Conservation (phyloP, 2,888 invertebrate species). For the Pocota personata region DNA sequence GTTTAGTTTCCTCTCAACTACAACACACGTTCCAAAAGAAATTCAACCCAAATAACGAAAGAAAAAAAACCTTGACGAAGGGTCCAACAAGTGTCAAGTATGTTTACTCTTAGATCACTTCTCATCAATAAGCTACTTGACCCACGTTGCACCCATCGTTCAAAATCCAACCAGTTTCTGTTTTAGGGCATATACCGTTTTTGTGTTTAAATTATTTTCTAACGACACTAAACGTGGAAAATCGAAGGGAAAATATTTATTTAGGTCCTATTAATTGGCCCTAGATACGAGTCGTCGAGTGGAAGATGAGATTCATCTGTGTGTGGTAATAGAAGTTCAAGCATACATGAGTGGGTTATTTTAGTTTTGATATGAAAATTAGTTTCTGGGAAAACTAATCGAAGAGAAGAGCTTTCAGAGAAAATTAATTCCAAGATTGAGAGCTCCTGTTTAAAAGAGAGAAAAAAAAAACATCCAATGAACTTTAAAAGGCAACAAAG, state of each 20-base stretch:
- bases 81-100: conserved; percentile 48
- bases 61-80: conserved; percentile 19
- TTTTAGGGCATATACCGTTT: conserved; percentile 28
- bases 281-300: background rate
- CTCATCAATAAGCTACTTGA: conserved; percentile 61
- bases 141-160: conserved; percentile 44
- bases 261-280: conserved; percentile 43
- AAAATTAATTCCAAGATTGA: background rate
- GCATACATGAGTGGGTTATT: background rate
- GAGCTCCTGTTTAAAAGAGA: background rate
- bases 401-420: background rate
- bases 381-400: background rate
- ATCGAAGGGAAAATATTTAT: conserved; percentile 50
- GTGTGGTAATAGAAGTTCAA: background rate
- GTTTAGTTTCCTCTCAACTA: conserved; percentile 4
- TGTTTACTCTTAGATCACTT: conserved; percentile 36
- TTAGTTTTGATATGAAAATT: conserved; percentile 18
- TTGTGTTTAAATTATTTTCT: conserved; percentile 1
- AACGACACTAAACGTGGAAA: conserved; percentile 35
- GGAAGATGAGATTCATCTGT: conserved; percentile 3
- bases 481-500: background rate
- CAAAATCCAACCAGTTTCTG: conserved; percentile 41
- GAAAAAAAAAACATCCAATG: background rate
- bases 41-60: background rate
- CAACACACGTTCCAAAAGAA: conserved; percentile 28